Percentiles rank a stretch among this genome's conserved stretches.
Conservation (phyloP, 2,888 invertebrate genomes). For the Epinotia bilunana region DNA sequence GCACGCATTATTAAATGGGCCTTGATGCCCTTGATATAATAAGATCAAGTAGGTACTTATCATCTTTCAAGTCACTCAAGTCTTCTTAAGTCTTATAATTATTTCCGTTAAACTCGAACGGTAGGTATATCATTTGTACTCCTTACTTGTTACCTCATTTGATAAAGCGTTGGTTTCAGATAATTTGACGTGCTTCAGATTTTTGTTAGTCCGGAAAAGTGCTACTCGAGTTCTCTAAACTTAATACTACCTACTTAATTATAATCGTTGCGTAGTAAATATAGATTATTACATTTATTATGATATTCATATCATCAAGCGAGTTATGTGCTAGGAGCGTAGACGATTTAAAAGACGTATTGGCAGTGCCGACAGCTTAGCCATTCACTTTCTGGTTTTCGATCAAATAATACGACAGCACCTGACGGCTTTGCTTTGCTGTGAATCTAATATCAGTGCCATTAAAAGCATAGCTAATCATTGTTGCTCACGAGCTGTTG, state of each 20-base stretch:
- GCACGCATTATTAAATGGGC: too few relatives aligned
- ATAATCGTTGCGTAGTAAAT: conserved; percentile 23
- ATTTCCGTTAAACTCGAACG: background rate
- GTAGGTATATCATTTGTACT: conserved; percentile 4
- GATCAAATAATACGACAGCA: background rate
- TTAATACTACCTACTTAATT: conserved; percentile 5
- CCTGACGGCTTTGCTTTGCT: background rate
- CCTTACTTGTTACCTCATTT: background rate
- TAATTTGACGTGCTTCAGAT: conserved; percentile 5
- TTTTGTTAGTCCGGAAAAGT: conserved; percentile 1
- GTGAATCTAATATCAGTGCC: background rate
- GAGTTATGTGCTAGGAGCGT: conserved; percentile 1
- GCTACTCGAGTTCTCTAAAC: conserved; percentile 1
- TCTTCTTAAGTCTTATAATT: background rate
- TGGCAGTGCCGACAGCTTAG: conserved; percentile 5
- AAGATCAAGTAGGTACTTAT: too few relatives aligned
- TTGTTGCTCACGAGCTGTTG: background rate
- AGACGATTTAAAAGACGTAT: conserved; percentile 13
- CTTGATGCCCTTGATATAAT: too few relatives aligned
- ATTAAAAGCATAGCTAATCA: background rate
- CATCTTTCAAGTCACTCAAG: too few relatives aligned
- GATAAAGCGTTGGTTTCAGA: conserved; percentile 2
- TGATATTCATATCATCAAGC: background rate
- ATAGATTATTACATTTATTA: background rate
- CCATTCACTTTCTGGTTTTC: background rate